phyloP scores from a whole-genome alignment of 2,113 vertebrate genomes.

The Percopsis transmontana region DNA sequence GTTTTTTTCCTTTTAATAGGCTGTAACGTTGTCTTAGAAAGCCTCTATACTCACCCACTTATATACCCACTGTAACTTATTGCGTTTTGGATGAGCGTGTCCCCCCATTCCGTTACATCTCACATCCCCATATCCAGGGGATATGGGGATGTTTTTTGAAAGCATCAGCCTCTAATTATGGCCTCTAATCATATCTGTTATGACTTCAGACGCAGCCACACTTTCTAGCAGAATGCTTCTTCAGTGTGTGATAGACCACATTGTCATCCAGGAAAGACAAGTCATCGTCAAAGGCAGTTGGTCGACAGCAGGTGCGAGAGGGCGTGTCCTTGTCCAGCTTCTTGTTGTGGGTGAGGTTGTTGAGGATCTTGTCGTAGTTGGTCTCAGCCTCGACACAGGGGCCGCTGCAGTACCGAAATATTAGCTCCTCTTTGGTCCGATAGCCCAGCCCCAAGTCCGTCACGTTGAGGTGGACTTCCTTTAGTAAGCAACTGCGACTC shows the following conservation, averaged over 20 bases:
- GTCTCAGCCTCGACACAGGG: conserved; percentile 91
- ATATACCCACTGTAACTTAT: background rate
- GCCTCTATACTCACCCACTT: conserved; percentile 17
- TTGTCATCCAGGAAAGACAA: conserved; percentile 95
- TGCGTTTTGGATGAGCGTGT: background rate
- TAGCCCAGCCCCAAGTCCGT: conserved; percentile 97
- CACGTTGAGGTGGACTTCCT: conserved; percentile 94
- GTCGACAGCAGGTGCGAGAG: conserved; percentile 90
- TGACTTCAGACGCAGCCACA: conserved; percentile 90
- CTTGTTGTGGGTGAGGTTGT: conserved; percentile 93
- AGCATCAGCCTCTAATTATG: conserved; percentile 26
- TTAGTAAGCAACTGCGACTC: conserved; percentile 89
- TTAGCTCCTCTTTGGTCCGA: conserved; percentile 95
- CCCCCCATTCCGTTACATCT: background rate
- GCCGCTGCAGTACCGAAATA: conserved; percentile 96
- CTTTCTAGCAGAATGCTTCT: conserved; percentile 95
- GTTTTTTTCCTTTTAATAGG: conserved; percentile 12
- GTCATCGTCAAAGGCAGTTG: conserved; percentile 93
- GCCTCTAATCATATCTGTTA: conserved; percentile 21
- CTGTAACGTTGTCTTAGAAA: conserved; percentile 1
- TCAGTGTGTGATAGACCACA: conserved; percentile 93
- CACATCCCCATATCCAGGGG: conserved; percentile 13
- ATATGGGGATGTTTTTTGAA: conserved; percentile 5
- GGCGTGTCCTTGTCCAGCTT: conserved; percentile 91
- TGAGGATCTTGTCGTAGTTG: conserved; percentile 96